These are phyloP conservation scores for Sarcophaga carnaria DNA, from an alignment of 2,888 invertebrate genomes.

Conservation along the genomic window DNA sequence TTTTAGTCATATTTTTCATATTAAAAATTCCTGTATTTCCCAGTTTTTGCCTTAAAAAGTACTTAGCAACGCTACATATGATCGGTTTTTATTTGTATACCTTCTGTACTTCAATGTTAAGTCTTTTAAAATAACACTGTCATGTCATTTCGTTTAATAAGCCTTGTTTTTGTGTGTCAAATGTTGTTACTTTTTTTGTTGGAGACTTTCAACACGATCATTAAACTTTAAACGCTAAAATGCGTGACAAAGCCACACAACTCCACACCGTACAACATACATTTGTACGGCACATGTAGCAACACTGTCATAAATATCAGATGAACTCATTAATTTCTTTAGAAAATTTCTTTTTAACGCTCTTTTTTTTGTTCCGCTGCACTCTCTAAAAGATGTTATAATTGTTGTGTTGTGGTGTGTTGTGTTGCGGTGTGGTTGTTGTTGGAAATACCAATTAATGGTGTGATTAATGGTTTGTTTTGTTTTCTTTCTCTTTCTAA, in stretches of 20 bases:
- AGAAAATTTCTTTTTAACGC: constrained; percentile 12
- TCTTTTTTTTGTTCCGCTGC: background rate
- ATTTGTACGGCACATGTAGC: background rate
- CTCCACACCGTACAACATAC: background rate
- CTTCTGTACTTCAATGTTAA: background rate
- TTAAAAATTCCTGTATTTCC: no score
- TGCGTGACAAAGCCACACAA: constrained; percentile 24
- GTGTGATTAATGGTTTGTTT: constrained; percentile 10
- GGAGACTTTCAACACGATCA: background rate
- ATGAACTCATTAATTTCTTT: constrained; percentile 13
- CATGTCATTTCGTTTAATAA: constrained; percentile 37
- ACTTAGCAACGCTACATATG: no score
- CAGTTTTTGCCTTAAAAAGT: no score
- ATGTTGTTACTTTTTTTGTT: background rate
- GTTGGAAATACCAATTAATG: constrained; percentile 21
- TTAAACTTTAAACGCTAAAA: constrained; percentile 29
- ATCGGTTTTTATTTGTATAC: no score
- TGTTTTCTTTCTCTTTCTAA: background rate
- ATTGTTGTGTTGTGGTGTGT: no score
- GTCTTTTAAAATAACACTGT: constrained; percentile 1
- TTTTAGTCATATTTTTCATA: no score
- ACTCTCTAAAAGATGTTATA: no score
- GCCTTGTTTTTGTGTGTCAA: constrained; percentile 1
- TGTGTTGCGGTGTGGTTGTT: background rate
- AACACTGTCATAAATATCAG: background rate